Evolutionary conservation across 2,888 invertebrate species (phyloP).

Genomic region (Drosophila tripunctata): DNA sequence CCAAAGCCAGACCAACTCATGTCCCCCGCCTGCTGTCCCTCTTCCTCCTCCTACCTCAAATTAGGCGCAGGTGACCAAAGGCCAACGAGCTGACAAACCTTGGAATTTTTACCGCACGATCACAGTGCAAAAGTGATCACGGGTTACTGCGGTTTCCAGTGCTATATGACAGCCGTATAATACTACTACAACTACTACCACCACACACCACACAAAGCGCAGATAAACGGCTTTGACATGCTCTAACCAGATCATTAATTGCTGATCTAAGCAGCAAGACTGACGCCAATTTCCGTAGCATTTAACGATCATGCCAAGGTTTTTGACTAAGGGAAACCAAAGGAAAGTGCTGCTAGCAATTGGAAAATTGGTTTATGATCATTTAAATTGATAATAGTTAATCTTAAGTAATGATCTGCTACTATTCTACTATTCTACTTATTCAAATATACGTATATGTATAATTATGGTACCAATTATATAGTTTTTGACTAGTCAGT

Average conservation of each 20-base stretch:
- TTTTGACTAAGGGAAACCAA: neutral
- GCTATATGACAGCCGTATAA: slow-evolving; percentile 55
- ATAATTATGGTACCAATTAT: too few relatives aligned
- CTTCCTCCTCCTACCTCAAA: slow-evolving; percentile 54
- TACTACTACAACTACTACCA: too few relatives aligned
- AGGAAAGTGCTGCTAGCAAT: neutral
- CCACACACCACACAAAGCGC: neutral
- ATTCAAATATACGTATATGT: too few relatives aligned
- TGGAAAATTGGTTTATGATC: slow-evolving; percentile 1
- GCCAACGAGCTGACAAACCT: slow-evolving; percentile 83
- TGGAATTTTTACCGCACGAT: slow-evolving; percentile 62
- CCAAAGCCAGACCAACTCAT: slow-evolving; percentile 25
- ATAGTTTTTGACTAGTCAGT: too few relatives aligned
- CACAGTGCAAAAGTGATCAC: slow-evolving; percentile 55
- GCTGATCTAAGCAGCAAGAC: slow-evolving; percentile 29
- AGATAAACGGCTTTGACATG: slow-evolving; percentile 64
- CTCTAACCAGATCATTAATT: slow-evolving; percentile 70
- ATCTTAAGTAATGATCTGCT: too few relatives aligned
- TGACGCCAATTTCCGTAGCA: slow-evolving; percentile 12
- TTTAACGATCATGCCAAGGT: neutral
- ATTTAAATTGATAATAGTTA: neutral
- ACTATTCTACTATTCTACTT: too few relatives aligned
- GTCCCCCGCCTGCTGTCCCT: neutral
- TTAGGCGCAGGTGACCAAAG: slow-evolving; percentile 82
- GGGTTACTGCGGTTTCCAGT: slow-evolving; percentile 33